These are phyloP conservation scores for Corbicula japonica DNA, from an alignment of 2,888 invertebrate genomes.

Conservation along the genomic window DNA sequence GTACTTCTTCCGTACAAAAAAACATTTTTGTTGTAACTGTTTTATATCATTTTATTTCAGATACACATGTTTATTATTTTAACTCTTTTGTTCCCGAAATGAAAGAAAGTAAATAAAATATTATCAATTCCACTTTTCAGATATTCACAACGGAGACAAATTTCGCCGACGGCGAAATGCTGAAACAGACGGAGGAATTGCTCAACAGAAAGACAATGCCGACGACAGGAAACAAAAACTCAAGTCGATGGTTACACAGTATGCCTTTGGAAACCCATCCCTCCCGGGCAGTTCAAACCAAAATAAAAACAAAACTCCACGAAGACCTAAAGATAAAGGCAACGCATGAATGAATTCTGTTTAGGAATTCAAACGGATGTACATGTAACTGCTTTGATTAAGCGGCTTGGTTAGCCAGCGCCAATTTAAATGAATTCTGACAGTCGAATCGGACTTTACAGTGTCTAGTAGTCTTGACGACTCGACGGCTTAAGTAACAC, in stretches of 20 bases:
- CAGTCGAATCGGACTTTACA: too few species aligned
- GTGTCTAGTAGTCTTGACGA: too few species aligned
- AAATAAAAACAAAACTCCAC: too few species aligned
- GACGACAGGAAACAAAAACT: not conserved
- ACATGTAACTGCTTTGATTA: too few species aligned
- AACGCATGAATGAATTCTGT: too few species aligned
- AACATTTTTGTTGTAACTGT: too few species aligned
- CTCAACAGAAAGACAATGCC: constrained; percentile 16
- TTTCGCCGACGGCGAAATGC: constrained; percentile 1
- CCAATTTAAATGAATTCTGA: too few species aligned
- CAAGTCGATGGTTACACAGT: constrained; percentile 8
- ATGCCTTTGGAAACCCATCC: constrained; percentile 33
- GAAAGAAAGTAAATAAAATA: not conserved
- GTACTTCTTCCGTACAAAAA: not conserved
- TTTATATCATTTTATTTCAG: too few species aligned
- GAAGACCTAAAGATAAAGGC: too few species aligned
- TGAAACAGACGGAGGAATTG: not conserved
- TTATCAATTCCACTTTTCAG: constrained; percentile 3
- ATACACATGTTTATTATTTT: not conserved
- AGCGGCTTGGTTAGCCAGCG: too few species aligned
- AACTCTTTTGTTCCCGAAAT: not conserved
- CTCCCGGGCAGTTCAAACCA: constrained; percentile 7
- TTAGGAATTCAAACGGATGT: too few species aligned
- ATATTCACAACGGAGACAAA: not conserved
- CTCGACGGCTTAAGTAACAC: too few species aligned